Conservation (phyloP, 92 coral and sea anemone genomes). For the Galaxea fascicularis region DNA sequence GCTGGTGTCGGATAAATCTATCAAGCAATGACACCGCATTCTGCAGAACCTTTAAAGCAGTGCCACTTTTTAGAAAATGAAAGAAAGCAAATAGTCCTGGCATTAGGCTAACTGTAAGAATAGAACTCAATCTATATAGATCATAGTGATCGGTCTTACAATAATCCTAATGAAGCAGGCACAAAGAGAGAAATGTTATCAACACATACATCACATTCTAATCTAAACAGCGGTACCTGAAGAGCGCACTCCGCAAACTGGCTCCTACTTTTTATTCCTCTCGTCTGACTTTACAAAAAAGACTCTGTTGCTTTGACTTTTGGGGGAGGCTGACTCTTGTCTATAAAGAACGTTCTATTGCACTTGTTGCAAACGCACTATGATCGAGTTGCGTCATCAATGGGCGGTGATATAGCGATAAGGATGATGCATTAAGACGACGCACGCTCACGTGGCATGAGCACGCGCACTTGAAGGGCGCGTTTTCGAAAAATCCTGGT, state of each 20-base stretch:
- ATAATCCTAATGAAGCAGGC: constrained; percentile 49
- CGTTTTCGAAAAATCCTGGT: too few species aligned
- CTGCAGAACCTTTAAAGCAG: neutral
- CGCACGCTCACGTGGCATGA: neutral
- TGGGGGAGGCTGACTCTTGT: neutral
- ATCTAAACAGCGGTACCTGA: neutral
- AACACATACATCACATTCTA: too few species aligned
- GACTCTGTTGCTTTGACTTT: neutral
- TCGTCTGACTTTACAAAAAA: neutral
- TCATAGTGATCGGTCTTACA: constrained; percentile 33
- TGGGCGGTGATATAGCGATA: constrained; percentile 6
- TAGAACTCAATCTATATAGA: constrained; percentile 43
- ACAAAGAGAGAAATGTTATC: neutral
- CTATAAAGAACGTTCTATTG: neutral
- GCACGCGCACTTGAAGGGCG: neutral
- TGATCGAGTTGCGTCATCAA: constrained; percentile 3
- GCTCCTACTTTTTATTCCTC: neutral
- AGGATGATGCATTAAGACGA: neutral
- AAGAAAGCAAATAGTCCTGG: neutral
- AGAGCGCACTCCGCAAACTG: neutral
- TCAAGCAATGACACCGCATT: neutral
- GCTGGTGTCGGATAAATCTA: neutral
- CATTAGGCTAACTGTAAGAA: constrained; percentile 43
- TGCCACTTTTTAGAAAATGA: neutral
- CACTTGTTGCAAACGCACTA: neutral